Conservation (phyloP, 35 echinoderm and acorn worm genomes). For the Ophioderma brevispina region DNA sequence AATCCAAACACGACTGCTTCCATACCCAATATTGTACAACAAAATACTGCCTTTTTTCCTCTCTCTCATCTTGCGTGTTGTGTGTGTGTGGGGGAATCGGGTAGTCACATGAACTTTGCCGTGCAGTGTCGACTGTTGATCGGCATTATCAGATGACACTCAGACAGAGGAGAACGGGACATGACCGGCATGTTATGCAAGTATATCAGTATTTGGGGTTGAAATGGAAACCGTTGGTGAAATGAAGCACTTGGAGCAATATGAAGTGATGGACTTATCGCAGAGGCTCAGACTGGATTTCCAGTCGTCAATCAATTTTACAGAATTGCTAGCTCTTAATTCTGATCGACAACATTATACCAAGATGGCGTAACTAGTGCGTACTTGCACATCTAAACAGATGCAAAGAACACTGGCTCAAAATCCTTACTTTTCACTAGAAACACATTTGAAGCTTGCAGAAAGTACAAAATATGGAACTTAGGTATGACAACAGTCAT, state of each 20-base stretch:
- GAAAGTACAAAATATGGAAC: too few species aligned
- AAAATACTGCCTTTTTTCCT: too few species aligned
- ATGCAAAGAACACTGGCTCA: too few species aligned
- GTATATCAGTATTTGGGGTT: background rate
- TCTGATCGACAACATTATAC: background rate
- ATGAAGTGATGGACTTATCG: background rate
- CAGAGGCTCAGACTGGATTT: background rate
- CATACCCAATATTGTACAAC: too few species aligned
- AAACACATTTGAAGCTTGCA: too few species aligned
- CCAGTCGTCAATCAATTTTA: background rate
- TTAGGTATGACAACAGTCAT: too few species aligned
- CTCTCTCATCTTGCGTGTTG: too few species aligned
- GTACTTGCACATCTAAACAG: background rate
- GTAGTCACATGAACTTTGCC: too few species aligned
- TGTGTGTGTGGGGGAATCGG: background rate
- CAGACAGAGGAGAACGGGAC: background rate
- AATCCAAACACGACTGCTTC: background rate
- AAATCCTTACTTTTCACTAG: too few species aligned
- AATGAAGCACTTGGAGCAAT: background rate
- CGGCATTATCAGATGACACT: background rate
- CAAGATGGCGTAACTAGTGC: background rate
- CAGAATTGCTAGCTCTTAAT: background rate
- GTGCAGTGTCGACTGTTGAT: too few species aligned
- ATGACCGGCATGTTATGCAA: background rate
- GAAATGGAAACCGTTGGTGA: background rate